Evolutionary conservation across 2,888 invertebrate genomes (phyloP).

Genomic region (Spatulosminthurus flaviceps): DNA sequence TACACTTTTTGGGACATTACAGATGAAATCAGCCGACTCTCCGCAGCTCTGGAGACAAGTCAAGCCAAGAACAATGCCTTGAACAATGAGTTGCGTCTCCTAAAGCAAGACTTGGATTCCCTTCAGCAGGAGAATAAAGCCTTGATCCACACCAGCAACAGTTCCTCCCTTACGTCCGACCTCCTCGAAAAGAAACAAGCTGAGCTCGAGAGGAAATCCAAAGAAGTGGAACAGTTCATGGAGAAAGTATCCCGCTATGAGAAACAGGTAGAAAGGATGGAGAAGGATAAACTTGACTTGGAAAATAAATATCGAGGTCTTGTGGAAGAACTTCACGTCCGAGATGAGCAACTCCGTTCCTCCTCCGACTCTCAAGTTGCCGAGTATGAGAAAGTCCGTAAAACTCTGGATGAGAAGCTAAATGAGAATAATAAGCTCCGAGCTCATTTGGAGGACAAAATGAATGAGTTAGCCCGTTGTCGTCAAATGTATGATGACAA

Average conservation of each 20-base stretch:
- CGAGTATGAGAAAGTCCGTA: conserved; percentile 76
- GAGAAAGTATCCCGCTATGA: conserved; percentile 73
- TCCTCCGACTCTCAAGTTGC: conserved; percentile 69
- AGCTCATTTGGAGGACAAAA: conserved; percentile 74
- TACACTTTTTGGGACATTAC: no score
- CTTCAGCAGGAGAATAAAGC: conserved; percentile 46
- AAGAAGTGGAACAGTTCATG: conserved; percentile 73
- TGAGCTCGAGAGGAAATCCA: conserved; percentile 82
- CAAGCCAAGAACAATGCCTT: conserved; percentile 48
- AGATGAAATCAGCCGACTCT: conserved; percentile 44
- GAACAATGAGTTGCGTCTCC: conserved; percentile 51
- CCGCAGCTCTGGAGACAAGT: conserved; percentile 41
- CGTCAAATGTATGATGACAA: conserved; percentile 66
- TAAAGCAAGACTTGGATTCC: conserved; percentile 58
- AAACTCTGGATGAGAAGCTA: conserved; percentile 71
- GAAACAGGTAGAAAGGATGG: conserved; percentile 82
- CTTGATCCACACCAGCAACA: conserved; percentile 28
- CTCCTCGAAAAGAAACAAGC: conserved; percentile 82
- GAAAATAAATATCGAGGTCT: conserved; percentile 63
- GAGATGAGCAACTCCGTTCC: conserved; percentile 78
- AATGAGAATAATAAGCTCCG: conserved; percentile 65
- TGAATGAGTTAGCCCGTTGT: conserved; percentile 75
- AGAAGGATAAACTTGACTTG: conserved; percentile 72
- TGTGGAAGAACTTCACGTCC: conserved; percentile 72
- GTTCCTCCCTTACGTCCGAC: conserved; percentile 64